Base-by-base conservation (phyloP, 2,113 vertebrate species). In the Micronisus gabar region DNA sequence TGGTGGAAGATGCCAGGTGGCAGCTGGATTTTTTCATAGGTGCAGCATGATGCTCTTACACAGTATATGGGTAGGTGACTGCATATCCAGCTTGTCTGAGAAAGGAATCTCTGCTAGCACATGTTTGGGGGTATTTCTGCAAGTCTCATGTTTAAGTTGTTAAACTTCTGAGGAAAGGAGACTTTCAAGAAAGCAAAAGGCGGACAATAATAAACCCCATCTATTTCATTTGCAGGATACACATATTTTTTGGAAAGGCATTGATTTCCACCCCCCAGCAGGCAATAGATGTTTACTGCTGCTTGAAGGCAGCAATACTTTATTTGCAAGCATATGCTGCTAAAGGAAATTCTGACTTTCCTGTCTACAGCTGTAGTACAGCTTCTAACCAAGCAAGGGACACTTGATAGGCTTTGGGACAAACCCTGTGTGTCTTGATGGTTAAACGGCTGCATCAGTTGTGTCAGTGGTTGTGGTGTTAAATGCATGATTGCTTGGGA, bases 201-300 rank as follows among this genome's bases (percentile, higher is more conserved):
- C 6, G 79, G 50, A 38, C 6, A 67, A 20, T 6, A 45, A 63
- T 13, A 41, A n/a, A 68, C 22, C 1, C 0, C 4, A 8, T 34
- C 43, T 43, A 13, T 32, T 47, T 68, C 53, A 50, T 70, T 73
- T 52, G 48, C 15, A 78, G 55, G 61, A 73, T 25, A 21, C 29
- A 45, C 15, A 7, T 9, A 61, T 53, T 82, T 65, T 41, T 43
- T 52, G 34, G 48, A 55, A 61, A 70, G 29, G 9, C 40, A 61
- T 16, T 47, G 78, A 40, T 50, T 68, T 65, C 19, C 10, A 4
- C 2, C 20, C 27, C 36, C 23, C 48, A 63, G 68, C 11, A 50
- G 38, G 30, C 9, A 58, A 48, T 15, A 14, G 5, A 4, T 6
- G 7, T 17, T 86, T 58, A 73, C 27, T 58, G 47, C 52, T 89